These are phyloP conservation scores for Nibea coibor DNA, from an alignment of 2,113 vertebrate genomes.

Conservation along the genomic window DNA sequence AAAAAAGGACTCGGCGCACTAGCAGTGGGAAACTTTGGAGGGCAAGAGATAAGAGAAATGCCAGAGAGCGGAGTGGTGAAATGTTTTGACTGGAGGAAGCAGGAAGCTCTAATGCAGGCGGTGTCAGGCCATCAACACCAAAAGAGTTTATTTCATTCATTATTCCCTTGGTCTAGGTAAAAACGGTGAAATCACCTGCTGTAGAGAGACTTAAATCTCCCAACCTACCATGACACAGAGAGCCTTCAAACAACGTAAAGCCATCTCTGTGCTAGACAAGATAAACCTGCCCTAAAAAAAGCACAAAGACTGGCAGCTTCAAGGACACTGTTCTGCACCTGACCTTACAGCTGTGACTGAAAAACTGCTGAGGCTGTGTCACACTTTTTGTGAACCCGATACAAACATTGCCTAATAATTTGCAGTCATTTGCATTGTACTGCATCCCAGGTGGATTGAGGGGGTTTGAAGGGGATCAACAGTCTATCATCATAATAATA, in stretches of 20 bases:
- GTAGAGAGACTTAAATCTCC: constrained; percentile 9
- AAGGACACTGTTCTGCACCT: background rate
- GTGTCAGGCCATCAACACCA: constrained; percentile 1
- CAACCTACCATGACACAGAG: background rate
- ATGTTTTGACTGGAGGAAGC: constrained; percentile 30
- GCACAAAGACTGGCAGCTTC: background rate
- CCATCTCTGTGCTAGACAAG: background rate
- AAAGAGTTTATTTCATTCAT: background rate
- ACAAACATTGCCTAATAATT: background rate
- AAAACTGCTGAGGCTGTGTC: background rate
- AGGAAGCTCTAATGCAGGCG: background rate
- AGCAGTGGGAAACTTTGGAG: constrained; percentile 9
- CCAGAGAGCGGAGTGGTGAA: background rate
- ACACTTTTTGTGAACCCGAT: background rate
- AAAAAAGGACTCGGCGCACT: background rate
- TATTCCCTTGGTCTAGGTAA: background rate
- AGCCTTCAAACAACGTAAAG: background rate
- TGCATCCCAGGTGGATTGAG: background rate
- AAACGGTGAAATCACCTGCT: background rate
- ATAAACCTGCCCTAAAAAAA: constrained; percentile 7
- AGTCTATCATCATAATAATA: background rate
- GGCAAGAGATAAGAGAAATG: constrained; percentile 17
- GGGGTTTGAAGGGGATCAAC: constrained; percentile 7
- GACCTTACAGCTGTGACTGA: background rate
- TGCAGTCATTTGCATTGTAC: background rate